Conservation (phyloP, 30 jellyfish, hydroid and myxozoan species). For the Turritopsis rubra region DNA sequence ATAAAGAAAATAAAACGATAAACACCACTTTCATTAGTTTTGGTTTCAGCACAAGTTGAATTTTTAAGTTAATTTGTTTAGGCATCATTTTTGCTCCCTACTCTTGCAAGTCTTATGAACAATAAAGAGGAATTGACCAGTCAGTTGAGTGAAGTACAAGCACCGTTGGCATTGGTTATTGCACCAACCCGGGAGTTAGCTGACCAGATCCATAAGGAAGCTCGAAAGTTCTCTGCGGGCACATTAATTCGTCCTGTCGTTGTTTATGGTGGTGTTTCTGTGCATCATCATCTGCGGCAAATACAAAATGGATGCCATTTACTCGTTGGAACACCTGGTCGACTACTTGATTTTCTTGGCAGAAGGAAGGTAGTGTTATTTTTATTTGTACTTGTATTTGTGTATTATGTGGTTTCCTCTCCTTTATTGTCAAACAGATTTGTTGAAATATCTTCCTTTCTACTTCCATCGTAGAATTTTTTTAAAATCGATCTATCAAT, state of each 20-base stretch:
- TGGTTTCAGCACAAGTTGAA: too few species aligned
- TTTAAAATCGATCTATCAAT: too few species aligned
- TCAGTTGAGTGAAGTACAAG: constrained; percentile 49
- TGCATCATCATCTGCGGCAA: constrained; percentile 68
- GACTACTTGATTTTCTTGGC: constrained; percentile 66
- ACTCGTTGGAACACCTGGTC: constrained; percentile 94
- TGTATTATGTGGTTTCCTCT: too few species aligned
- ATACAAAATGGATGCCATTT: constrained; percentile 66
- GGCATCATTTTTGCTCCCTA: constrained; percentile 93
- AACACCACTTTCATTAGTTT: too few species aligned
- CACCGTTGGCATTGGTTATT: constrained; percentile 64
- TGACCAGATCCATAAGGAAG: constrained; percentile 65
- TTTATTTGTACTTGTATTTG: too few species aligned
- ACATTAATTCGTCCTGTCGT: constrained; percentile 66
- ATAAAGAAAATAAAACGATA: too few species aligned
- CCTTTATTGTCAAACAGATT: too few species aligned
- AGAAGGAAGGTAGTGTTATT: constrained; percentile 58
- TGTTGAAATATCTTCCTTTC: too few species aligned
- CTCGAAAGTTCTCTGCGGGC: constrained; percentile 72
- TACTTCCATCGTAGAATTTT: not conserved
- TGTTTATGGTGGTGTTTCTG: constrained; percentile 87
- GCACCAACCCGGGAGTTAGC: constrained; percentile 95
- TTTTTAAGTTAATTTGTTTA: too few species aligned
- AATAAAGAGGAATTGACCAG: constrained; percentile 38
- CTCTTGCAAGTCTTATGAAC: constrained; percentile 37